Conservation (phyloP, 1,140 invertebrate genomes). For the Drosophila obscura region DNA sequence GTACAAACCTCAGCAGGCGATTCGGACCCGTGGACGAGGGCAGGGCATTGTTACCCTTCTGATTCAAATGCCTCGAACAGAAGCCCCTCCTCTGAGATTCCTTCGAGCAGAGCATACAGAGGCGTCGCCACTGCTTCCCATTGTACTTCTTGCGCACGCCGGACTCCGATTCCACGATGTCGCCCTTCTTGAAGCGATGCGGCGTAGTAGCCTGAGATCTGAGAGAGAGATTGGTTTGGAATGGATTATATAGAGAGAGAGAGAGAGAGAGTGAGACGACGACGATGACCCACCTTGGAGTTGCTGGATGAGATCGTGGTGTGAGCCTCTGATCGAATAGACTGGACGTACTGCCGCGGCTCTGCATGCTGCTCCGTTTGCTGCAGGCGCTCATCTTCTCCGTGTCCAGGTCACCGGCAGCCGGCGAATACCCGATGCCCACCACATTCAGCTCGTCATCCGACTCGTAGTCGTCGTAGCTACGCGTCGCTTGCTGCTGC, state of each 20-base stretch:
- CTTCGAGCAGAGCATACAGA: constrained; percentile 96
- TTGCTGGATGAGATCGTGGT: constrained; percentile 93
- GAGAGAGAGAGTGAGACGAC: no score
- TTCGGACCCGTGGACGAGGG: constrained; percentile 77
- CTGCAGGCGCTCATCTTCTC: constrained; percentile 88
- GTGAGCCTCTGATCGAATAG: constrained; percentile 92
- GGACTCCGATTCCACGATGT: constrained; percentile 97
- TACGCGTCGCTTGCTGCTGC: constrained; percentile 84
- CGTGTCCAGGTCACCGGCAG: constrained; percentile 87
- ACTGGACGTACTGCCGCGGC: constrained; percentile 94
- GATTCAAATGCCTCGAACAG: constrained; percentile 97
- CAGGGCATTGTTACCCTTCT: constrained; percentile 78
- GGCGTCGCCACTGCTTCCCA: constrained; percentile 98
- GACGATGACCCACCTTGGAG: constrained; percentile 87
- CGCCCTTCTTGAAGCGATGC: constrained; percentile 99
- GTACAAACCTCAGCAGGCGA: constrained; percentile 75
- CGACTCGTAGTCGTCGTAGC: constrained; percentile 94
- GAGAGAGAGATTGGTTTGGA: constrained; percentile 15
- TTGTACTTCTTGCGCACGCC: constrained; percentile 99
- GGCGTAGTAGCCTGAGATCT: constrained; percentile 96
- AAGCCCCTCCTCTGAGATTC: constrained; percentile 98
- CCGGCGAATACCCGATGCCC: constrained; percentile 92
- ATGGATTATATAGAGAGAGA: no score
- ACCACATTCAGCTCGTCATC: constrained; percentile 95
- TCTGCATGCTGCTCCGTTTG: constrained; percentile 95